phyloP scores from a whole-genome alignment of 2,797 vertebrate species.

The Alca torda region DNA sequence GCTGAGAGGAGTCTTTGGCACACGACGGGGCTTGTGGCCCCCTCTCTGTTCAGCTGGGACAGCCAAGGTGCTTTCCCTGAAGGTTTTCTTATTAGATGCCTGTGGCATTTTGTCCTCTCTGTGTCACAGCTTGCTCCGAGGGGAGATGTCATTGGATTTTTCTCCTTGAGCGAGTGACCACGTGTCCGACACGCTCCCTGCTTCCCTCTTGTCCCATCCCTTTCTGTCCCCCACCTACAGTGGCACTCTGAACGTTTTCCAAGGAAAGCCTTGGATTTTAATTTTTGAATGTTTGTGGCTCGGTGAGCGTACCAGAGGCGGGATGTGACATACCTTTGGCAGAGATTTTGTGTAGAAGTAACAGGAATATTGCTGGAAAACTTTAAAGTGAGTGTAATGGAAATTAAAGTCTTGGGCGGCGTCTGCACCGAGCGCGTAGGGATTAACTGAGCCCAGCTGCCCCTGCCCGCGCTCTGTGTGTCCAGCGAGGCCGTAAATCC shows the following conservation, averaged over 20 bases:
- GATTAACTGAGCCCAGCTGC: background rate
- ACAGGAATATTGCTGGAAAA: background rate
- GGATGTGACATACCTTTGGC: background rate
- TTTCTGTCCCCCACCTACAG: background rate
- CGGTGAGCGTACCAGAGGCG: background rate
- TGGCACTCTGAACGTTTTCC: background rate
- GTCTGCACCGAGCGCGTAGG: background rate
- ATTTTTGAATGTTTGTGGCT: background rate
- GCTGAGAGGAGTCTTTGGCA: background rate
- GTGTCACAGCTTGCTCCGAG: background rate
- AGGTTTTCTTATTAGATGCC: background rate
- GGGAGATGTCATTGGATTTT: background rate
- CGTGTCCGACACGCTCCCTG: rapidly evolving
- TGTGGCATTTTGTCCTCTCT: background rate
- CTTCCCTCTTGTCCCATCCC: background rate
- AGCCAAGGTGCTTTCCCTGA: background rate
- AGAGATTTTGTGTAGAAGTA: background rate
- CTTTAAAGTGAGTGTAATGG: background rate
- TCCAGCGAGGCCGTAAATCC: background rate
- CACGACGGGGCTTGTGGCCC: rapidly evolving
- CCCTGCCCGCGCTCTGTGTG: background rate
- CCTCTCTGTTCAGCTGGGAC: background rate
- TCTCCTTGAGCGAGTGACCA: background rate
- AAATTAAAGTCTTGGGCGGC: rapidly evolving
- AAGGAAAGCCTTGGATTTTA: background rate